These are phyloP conservation scores for Leuciscus waleckii DNA, from an alignment of 2,797 vertebrate genomes.

Conservation along the genomic window DNA sequence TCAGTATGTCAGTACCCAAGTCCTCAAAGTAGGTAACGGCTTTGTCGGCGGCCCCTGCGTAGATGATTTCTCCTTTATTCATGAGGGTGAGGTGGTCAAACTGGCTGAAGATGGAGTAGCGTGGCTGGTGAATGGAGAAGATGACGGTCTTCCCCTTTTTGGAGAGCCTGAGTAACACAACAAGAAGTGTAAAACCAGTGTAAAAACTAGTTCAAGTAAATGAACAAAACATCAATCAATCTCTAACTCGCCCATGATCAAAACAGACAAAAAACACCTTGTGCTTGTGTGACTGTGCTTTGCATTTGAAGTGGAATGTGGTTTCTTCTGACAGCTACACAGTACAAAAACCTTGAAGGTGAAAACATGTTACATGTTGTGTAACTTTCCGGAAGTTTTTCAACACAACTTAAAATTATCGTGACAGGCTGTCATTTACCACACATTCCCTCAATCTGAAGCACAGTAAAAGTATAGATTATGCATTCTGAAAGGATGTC, in stretches of 20 bases:
- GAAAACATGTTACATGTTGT: background rate
- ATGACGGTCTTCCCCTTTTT: constrained; percentile 78
- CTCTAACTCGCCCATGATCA: background rate
- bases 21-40: constrained; percentile 76
- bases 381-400: background rate
- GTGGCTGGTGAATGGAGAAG: constrained; percentile 84
- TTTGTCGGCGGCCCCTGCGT: constrained; percentile 67
- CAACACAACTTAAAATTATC: background rate
- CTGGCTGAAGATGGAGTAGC: constrained; percentile 81
- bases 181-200: background rate
- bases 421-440: background rate
- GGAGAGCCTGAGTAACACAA: constrained; percentile 69
- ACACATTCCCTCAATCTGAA: background rate
- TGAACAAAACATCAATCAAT: background rate
- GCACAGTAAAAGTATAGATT: background rate
- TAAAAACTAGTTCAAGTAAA: background rate
- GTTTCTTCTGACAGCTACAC: background rate
- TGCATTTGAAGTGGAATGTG: background rate
- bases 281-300: background rate
- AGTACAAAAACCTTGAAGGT: background rate
- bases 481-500: background rate
- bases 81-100: constrained; percentile 72
- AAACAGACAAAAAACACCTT: background rate
- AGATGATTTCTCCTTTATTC: constrained; percentile 78
- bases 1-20: constrained; percentile 65